Evolutionary conservation across 2,797 vertebrate species (phyloP).

Genomic region (Cyprinella venusta): DNA sequence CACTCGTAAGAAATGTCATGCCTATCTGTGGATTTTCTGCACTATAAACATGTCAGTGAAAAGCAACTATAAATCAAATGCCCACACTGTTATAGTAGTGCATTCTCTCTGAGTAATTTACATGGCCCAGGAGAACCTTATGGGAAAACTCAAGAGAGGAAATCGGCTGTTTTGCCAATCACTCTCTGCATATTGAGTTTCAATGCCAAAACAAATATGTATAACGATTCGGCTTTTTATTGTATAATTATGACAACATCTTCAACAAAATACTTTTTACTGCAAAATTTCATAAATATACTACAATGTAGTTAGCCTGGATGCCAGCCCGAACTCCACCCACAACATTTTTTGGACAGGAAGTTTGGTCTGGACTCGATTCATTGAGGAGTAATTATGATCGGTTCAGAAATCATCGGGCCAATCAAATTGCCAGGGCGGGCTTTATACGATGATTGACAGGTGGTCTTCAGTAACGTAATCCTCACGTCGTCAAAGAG

Average conservation of each 20-base stretch:
- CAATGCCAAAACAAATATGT: not conserved
- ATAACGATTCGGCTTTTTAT: not conserved
- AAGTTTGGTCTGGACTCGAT: too few relatives aligned
- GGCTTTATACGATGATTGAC: too few relatives aligned
- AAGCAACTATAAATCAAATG: slow-evolving; percentile 54
- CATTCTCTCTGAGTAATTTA: slow-evolving; percentile 28
- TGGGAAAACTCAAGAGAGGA: not conserved
- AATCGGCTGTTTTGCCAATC: not conserved
- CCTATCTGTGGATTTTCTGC: slow-evolving; percentile 62
- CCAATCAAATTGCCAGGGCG: too few relatives aligned
- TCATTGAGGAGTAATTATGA: too few relatives aligned
- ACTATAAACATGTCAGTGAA: slow-evolving; percentile 62
- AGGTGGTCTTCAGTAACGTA: too few relatives aligned
- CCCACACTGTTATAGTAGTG: slow-evolving; percentile 34
- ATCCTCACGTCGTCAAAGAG: too few relatives aligned
- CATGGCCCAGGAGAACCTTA: slow-evolving; percentile 37
- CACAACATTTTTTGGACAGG: too few relatives aligned
- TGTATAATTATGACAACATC: not conserved
- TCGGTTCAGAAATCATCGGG: too few relatives aligned
- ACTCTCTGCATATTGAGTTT: not conserved
- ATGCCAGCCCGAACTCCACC: too few relatives aligned
- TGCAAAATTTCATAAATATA: not conserved
- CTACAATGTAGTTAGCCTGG: too few relatives aligned
- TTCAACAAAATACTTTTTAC: not conserved
- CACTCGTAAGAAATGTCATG: slow-evolving; percentile 58